A percentile compares a stretch with the other conserved stretches of the same genome.
Evolutionary conservation across 1,140 invertebrate genomes (phyloP).

Genomic region (Macrosteles quadrilineatus): DNA sequence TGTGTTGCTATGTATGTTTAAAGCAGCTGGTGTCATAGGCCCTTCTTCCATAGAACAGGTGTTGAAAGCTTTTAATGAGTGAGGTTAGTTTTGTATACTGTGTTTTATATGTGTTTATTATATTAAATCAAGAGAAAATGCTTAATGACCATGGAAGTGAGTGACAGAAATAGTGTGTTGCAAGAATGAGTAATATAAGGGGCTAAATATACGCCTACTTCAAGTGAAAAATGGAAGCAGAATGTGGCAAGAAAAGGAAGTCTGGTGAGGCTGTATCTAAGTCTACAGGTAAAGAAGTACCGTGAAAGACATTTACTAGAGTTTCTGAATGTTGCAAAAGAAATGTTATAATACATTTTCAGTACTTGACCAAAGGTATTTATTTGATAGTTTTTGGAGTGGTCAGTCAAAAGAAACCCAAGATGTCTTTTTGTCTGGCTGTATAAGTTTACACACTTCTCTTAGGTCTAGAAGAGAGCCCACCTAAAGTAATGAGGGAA

Average conservation of each 20-base stretch:
- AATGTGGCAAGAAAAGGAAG: not conserved
- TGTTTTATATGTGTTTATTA: not conserved
- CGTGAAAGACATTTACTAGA: not conserved
- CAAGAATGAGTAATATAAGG: not conserved
- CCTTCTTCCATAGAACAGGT: not conserved
- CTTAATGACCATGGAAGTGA: not conserved
- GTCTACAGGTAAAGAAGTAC: not conserved
- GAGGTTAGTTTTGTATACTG: not conserved
- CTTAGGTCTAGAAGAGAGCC: not conserved
- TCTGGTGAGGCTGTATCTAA: not conserved
- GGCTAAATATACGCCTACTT: not conserved
- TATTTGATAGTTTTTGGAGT: constrained; percentile 7
- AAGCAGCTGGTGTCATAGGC: constrained; percentile 3
- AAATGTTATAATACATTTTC: not conserved
- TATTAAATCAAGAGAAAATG: not conserved
- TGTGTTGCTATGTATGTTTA: not conserved
- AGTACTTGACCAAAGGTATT: not conserved
- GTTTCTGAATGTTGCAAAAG: constrained; percentile 4
- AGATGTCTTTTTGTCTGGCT: not conserved
- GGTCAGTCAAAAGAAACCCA: constrained; percentile 6
- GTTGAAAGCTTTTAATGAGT: not conserved
- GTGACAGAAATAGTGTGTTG: not conserved
- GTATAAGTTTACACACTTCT: not conserved
- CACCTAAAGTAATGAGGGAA: not conserved
- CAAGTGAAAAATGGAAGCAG: not conserved